Base-by-base conservation (phyloP, 2,113 vertebrate species). In the Platichthys flesus region DNA sequence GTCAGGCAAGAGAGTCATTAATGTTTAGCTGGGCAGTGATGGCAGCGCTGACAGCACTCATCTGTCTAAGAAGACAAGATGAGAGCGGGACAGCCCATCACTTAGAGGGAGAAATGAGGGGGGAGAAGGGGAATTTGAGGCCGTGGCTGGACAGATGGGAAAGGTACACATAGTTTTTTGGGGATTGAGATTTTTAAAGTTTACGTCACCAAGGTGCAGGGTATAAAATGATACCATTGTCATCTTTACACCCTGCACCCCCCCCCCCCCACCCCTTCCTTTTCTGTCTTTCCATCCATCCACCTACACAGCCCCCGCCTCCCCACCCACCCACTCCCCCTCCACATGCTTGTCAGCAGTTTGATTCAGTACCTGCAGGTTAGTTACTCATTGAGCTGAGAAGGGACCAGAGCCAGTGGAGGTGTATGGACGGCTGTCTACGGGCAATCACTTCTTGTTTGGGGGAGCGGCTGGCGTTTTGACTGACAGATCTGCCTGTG, bases 361-460 rank as follows among this genome's bases (percentile, higher is more conserved):
- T 92, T 92, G 87, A 93, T 94, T 94, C 93, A 92, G 71, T 91
- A 94, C 93, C 93, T 93, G 91, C 89, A 86, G 87, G 81, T 94
- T 94, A 88, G 94, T 95, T 94, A 93, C 90, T 93, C 90, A 95
- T 94, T 95, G 92, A 94, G 90, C 92, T 52, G 88, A 88, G 79
- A 78, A 77, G 84, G 83, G 82, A 76, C 79, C 31, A 31, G 70
- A 89, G 81, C 70, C 12, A 31, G 81, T 83, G 88, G 90, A 91
- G 89, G 90, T 93, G 86, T 91, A 89, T 91, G 87, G 86, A 89
- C 40, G 79, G 37, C 82, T 87, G 90, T 89, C 78, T 89, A 54
- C 85, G 82, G 67, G 71, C 84, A 80, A 82, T 58, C 74, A 77
- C 81, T 18, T 81, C 74, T 76, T 79, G 75, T 64, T 60, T 60